Conservation (phyloP, 2,888 invertebrate genomes). For the Aphidius colemani region DNA sequence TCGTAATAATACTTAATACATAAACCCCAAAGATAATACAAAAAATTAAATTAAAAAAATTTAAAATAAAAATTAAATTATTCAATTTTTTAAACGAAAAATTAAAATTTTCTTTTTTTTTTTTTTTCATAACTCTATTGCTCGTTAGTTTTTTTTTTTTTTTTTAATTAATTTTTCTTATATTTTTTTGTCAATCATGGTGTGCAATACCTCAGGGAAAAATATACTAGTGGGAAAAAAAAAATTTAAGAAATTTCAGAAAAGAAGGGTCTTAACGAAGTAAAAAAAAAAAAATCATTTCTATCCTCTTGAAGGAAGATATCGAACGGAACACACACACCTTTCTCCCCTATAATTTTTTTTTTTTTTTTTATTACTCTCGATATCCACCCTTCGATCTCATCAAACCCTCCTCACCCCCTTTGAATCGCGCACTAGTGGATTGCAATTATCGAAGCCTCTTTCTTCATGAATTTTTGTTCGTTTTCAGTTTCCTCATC, state of each 20-base stretch:
- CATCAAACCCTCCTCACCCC: conserved; percentile 45
- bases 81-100: not conserved
- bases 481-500: conserved; percentile 19
- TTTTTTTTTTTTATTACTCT: conserved; percentile 37
- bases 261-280: conserved; percentile 5
- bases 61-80: not conserved
- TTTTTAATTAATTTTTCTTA: too few relatives aligned
- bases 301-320: conserved; percentile 31
- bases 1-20: not conserved
- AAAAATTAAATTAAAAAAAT: not conserved
- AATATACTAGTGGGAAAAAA: not conserved
- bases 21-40: not conserved
- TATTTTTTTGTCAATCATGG: too few relatives aligned
- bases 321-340: conserved; percentile 40
- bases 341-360: conserved; percentile 33
- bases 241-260: not conserved
- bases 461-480: conserved; percentile 33
- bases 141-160: too few relatives aligned
- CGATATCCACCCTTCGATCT: conserved; percentile 38
- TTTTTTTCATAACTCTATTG: too few relatives aligned
- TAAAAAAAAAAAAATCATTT: conserved; percentile 9
- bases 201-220: not conserved
- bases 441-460: conserved; percentile 58
- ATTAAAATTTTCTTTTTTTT: too few relatives aligned
- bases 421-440: conserved; percentile 45